Evolutionary conservation across 1,140 invertebrate genomes (phyloP).

Genomic region (Samia ricini): DNA sequence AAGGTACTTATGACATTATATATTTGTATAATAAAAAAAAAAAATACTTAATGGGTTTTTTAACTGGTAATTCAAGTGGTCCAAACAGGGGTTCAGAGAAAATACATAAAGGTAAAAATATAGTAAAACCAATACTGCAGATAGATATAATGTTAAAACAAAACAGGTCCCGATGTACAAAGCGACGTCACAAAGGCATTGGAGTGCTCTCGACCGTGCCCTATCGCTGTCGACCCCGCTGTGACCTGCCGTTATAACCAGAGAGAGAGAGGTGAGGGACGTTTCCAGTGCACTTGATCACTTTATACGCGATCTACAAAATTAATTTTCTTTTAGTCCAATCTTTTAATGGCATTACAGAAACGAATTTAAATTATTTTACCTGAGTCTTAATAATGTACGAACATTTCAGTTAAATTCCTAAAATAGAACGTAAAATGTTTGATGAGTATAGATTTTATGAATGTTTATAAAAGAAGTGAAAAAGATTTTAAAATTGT

Average conservation of each 20-base stretch:
- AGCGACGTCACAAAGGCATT: neutral
- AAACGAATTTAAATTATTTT: neutral
- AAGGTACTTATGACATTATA: too few species aligned
- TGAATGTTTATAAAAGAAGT: too few species aligned
- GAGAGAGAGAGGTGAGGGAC: neutral
- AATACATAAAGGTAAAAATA: too few species aligned
- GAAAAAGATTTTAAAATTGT: too few species aligned
- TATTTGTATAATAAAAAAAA: neutral
- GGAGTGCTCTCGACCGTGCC: slow-evolving; percentile 25
- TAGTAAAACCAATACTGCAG: too few species aligned
- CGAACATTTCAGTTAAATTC: too few species aligned
- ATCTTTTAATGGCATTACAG: neutral
- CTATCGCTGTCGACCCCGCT: slow-evolving; percentile 21
- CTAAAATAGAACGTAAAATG: too few species aligned
- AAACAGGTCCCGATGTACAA: neutral
- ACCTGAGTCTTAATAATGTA: too few species aligned
- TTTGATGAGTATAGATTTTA: too few species aligned
- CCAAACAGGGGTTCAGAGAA: too few species aligned
- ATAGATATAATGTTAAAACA: too few species aligned
- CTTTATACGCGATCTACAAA: neutral
- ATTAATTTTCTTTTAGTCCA: neutral
- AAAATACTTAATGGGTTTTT: neutral
- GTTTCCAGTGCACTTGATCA: neutral
- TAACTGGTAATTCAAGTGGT: too few species aligned
- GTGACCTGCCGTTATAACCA: slow-evolving; percentile 1